Base-by-base conservation (phyloP, 2,888 invertebrate species). In the Drosophila lutescens region DNA sequence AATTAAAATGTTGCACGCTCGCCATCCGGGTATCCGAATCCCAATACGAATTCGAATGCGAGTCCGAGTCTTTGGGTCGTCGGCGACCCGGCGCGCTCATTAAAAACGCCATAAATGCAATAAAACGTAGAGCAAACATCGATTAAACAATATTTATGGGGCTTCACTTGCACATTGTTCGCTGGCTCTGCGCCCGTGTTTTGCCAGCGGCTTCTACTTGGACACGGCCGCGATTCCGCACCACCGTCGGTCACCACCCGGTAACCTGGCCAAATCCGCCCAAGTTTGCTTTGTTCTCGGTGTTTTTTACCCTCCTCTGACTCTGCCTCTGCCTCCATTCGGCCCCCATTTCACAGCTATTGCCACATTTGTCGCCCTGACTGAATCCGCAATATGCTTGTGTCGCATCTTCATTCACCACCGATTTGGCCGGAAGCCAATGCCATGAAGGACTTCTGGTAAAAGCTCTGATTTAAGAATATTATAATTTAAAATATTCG, bases 111-210 rank as follows among this genome's bases (percentile, higher is more conserved):
- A 91, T 91, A 91, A 91, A 90, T 90, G 91, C 90, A 91, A 91
- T 91, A 91, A 91, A 91, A 90, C 91, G 91, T 90, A 91, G 90
- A 91, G 91, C 91, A 91, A 91, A 91, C 91, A 91, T 91, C 91
- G 91, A 91, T 91, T 91, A 91, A 91, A 91, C 91, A 91, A 91
- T 91, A 91, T 91, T 91, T 91, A 91, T 91, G 91, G 90, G 91
- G 91, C 91, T 91, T 91, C 91, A 84, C 81, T 81, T 82, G 82
- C 82, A 86, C 86, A 89, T 79, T 88, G 86, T 86, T 89, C 89
- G 85, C 69, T 89, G 89, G 84, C 73, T 89, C 78, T 82, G 83
- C 72, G 61, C 76, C 77, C 54, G 68, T 50, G 71, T 54, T 53
- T 47, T 54, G 86, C 62, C 40, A 62, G 15, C 62, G 36, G 54